A percentile compares a stretch with the other conserved stretches of the same genome.
These are phyloP conservation scores for Hydrozoanthus gracilis DNA, from an alignment of 92 coral and sea anemone species.

Conservation along the genomic window DNA sequence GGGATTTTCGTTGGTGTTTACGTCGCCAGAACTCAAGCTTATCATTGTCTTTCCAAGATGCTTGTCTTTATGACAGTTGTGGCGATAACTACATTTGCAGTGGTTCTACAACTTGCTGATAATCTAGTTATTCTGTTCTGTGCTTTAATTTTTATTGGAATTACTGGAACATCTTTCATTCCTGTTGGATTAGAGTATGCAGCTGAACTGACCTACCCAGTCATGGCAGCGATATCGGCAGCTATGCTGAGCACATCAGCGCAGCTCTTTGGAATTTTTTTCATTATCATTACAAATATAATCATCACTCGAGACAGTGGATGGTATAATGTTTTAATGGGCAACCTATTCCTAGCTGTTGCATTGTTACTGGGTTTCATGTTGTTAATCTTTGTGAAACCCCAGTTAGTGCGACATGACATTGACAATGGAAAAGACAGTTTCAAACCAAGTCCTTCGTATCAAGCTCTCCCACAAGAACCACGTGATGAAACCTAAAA, in stretches of 20 bases:
- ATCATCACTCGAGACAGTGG: conserved; percentile 50
- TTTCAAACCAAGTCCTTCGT: neutral
- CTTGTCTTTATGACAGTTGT: conserved; percentile 49
- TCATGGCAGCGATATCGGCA: conserved; percentile 68
- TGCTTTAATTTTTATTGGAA: conserved; percentile 62
- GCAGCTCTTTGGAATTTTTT: conserved; percentile 67
- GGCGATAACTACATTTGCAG: conserved; percentile 55
- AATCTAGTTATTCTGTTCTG: conserved; percentile 57
- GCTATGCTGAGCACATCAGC: conserved; percentile 69
- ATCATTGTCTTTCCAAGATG: conserved; percentile 60
- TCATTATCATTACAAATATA: conserved; percentile 53
- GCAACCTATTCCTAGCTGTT: conserved; percentile 57
- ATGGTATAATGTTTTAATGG: conserved; percentile 46
- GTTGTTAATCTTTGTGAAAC: conserved; percentile 59
- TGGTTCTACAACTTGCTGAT: conserved; percentile 53
- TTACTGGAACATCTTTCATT: conserved; percentile 65
- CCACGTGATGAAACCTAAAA: conserved; percentile 17
- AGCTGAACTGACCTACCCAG: conserved; percentile 72
- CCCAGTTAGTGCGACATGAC: conserved; percentile 60
- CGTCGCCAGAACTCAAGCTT: conserved; percentile 70
- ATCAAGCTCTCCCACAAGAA: conserved; percentile 6
- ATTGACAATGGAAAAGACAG: conserved; percentile 44
- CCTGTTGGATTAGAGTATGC: conserved; percentile 76
- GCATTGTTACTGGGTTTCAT: conserved; percentile 63
- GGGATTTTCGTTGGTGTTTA: conserved; percentile 63